Evolutionary conservation across 2,797 vertebrate genomes (phyloP), one percentile per base, ranked within the genome.

Genomic region (Neosilurus mollespiculum): DNA sequence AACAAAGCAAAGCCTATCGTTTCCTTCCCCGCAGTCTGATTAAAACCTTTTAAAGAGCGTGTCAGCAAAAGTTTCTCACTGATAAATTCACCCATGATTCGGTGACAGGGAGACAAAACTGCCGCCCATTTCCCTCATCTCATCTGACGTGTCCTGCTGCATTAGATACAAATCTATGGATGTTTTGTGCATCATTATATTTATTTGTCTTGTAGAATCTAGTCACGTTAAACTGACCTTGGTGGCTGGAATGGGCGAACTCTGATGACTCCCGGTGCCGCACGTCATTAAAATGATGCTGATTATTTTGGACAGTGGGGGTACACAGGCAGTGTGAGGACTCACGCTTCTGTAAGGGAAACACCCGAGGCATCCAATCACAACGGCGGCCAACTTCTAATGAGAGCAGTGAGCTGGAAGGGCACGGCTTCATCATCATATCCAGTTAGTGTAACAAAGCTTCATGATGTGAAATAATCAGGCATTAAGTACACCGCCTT

Each of bases 1-100:
- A 58, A 59, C 54, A 37, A 59, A 58, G 34, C 26, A 76, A 37
- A 59, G 26, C 72, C 72, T 34, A 20, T 59, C 34, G 54, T 37
- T 56, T 18, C 9, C 24, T 56, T 18, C 51, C 37, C 24, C 9
- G 30, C 54, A 34, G 72, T 34, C 15, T 72, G 76, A 82, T 85
- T 62, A 89, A 90, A 91, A 90, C 90, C 87, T 91, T 87, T 92
- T 89, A 90, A 18, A 78, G 82, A 79, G 18, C 81, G 78, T 75
- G 51, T 34, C 61, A 80, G 77, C 79, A 11, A 82, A 86, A 86
- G 81, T 88, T 87, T 84, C 83, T 22, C 84, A 82, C 69, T 86
- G 24, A 81, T 66, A 26, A 69, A 58, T 26, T 26, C 30, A 18
- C 2, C 24, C 20, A 51, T 51, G 77, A 61, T 15, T 69, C 9